Conservation (phyloP, 1,140 invertebrate species). For the Bombus haemorrhoidalis region DNA sequence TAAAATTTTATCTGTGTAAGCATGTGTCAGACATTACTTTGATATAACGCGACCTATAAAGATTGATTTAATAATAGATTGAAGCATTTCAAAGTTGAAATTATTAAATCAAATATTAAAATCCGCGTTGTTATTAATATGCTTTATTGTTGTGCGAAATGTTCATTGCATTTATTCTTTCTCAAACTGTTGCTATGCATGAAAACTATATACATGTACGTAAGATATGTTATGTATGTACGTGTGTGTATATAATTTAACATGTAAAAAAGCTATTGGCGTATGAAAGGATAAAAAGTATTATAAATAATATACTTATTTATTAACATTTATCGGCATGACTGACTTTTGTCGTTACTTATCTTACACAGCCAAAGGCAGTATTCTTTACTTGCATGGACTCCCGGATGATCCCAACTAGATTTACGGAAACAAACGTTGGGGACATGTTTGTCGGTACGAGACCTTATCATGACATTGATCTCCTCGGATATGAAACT, state of each 20-base stretch:
- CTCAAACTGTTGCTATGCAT: not conserved
- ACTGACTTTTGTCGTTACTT: slow-evolving; percentile 55
- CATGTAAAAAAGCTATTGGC: not conserved
- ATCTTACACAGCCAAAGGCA: slow-evolving; percentile 91
- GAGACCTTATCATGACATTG: slow-evolving; percentile 73
- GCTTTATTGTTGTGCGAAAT: not conserved
- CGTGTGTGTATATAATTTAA: not conserved
- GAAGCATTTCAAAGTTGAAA: not conserved
- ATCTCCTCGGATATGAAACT: slow-evolving; percentile 53
- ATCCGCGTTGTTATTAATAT: not conserved
- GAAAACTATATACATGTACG: not conserved
- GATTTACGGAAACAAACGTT: slow-evolving; percentile 97
- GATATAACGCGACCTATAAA: not conserved
- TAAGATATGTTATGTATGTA: no score
- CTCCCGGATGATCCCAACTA: slow-evolving; percentile 96
- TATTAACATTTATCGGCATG: slow-evolving; percentile 7
- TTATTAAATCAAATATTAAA: not conserved
- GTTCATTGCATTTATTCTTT: not conserved
- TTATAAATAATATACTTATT: not conserved
- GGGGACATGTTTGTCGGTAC: slow-evolving; percentile 98
- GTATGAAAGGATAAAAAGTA: not conserved
- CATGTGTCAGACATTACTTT: not conserved
- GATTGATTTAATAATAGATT: not conserved
- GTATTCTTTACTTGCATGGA: slow-evolving; percentile 99
- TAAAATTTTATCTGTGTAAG: not conserved